These are phyloP conservation scores for Oriolus oriolus DNA, from an alignment of 2,113 vertebrate genomes.

Conservation along the genomic window DNA sequence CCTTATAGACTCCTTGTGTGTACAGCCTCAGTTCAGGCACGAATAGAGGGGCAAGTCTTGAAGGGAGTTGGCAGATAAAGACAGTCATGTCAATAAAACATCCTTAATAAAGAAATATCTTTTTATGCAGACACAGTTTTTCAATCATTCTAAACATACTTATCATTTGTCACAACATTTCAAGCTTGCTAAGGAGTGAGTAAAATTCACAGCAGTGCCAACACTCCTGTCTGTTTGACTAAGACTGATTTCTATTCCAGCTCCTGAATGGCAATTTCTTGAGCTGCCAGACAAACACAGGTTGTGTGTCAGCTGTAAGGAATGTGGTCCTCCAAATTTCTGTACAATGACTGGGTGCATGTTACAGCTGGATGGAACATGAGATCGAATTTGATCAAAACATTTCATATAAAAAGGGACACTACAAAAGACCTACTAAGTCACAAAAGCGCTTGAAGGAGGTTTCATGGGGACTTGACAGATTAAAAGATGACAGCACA, in stretches of 20 bases:
- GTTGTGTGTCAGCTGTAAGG: background rate
- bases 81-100: background rate
- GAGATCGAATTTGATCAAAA: slow-evolving; percentile 10
- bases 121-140: background rate
- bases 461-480: background rate
- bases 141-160: background rate
- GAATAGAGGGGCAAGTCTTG: background rate
- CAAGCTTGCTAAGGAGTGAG: background rate
- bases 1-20: background rate
- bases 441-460: background rate
- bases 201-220: background rate
- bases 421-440: background rate
- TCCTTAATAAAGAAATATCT: background rate
- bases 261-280: background rate
- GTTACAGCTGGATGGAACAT: background rate
- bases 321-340: background rate
- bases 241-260: background rate
- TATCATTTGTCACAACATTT: background rate
- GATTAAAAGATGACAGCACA: background rate
- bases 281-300: background rate
- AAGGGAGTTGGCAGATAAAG: background rate
- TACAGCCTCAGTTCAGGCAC: background rate
- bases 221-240: background rate
- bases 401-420: background rate
- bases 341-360: background rate